Conservation (phyloP, 2,113 vertebrate genomes). For the Panthera uncia region DNA sequence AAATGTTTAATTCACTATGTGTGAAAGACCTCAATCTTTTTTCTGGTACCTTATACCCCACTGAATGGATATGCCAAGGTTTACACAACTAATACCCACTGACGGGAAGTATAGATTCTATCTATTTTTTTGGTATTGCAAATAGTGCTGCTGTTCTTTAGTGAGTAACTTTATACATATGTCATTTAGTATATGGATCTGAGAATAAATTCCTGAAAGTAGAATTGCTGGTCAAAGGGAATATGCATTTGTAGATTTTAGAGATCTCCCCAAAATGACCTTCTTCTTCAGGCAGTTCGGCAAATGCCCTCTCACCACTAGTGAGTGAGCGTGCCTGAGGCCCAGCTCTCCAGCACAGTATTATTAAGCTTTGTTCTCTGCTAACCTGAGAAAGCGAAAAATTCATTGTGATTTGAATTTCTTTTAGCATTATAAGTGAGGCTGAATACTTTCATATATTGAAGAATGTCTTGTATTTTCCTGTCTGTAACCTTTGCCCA, state of each 20-base stretch:
- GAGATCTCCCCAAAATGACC: background rate
- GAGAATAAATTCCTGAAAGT: background rate
- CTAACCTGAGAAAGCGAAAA: background rate
- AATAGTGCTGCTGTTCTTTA: background rate
- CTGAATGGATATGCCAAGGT: background rate
- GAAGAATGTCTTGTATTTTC: background rate
- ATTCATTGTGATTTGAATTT: background rate
- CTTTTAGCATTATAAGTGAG: background rate
- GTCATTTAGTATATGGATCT: background rate
- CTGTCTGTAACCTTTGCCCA: background rate
- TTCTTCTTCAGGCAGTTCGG: background rate
- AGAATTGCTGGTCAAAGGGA: background rate
- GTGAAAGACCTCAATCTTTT: background rate
- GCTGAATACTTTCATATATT: background rate
- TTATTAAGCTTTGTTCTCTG: background rate
- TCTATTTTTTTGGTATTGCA: background rate
- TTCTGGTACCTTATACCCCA: background rate
- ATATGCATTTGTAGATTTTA: background rate
- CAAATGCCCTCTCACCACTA: rapidly evolving
- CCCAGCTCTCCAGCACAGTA: background rate
- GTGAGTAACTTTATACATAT: background rate
- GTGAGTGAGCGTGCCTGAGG: background rate
- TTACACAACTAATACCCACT: background rate
- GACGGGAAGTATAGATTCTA: background rate
- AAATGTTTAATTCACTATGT: background rate